Evolutionary conservation across 2,797 vertebrate species (phyloP).

Genomic region (Sarcoramphus papa): DNA sequence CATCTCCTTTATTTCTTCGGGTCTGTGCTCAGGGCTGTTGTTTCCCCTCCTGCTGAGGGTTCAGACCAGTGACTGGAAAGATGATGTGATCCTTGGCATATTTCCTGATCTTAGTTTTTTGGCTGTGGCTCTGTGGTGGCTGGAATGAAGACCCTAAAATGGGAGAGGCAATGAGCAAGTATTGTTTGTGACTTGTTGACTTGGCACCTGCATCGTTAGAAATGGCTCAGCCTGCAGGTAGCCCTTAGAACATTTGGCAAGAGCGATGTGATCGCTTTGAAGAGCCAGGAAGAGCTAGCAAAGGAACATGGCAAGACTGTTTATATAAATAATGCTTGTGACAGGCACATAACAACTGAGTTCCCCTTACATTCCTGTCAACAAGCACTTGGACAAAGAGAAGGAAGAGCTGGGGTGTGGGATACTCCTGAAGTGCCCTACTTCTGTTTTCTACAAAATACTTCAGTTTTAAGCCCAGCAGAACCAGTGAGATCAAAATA

Average conservation of each 20-base stretch:
- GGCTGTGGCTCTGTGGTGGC: background rate
- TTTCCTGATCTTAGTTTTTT: background rate
- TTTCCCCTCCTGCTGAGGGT: background rate
- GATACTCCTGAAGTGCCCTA: background rate
- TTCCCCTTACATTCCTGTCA: background rate
- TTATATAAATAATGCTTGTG: background rate
- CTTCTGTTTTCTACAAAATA: background rate
- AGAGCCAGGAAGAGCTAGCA: background rate
- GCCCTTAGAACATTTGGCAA: background rate
- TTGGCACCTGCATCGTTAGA: background rate
- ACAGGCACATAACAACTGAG: background rate
- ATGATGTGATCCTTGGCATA: background rate
- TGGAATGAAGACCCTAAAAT: background rate
- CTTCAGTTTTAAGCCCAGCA: background rate
- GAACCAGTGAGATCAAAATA: background rate
- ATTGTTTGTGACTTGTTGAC: background rate
- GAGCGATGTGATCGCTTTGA: fast-evolving
- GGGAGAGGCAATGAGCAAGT: background rate
- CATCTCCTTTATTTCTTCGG: background rate
- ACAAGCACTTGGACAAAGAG: background rate
- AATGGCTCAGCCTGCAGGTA: background rate
- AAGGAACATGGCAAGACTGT: background rate
- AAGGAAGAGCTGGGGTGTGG: background rate
- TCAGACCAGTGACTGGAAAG: background rate
- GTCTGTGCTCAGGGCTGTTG: background rate